Percentiles rank a stretch among this genome's conserved stretches.
Conservation (phyloP, 1,140 invertebrate species). For the Pentalonia nigronervosa region DNA sequence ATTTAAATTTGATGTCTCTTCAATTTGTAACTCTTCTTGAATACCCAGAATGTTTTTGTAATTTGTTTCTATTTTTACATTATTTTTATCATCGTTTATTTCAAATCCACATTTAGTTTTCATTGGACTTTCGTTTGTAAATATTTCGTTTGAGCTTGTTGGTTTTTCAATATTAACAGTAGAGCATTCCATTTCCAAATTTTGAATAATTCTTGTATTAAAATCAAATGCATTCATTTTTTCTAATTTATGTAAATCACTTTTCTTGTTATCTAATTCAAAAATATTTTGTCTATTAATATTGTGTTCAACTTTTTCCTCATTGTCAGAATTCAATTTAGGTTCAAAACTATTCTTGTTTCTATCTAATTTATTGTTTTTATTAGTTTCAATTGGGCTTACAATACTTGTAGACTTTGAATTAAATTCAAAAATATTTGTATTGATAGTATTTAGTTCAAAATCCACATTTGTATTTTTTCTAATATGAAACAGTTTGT, state of each 20-base stretch:
- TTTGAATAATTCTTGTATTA: neutral
- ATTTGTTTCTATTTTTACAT: neutral
- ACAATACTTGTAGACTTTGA: neutral
- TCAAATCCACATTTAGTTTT: too few relatives aligned
- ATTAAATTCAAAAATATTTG: constrained; percentile 17
- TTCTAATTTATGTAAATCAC: neutral
- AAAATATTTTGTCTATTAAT: constrained; percentile 11
- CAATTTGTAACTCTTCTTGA: neutral
- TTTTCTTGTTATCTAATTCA: neutral
- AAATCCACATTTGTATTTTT: neutral
- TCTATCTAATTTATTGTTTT: neutral
- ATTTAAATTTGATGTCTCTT: neutral
- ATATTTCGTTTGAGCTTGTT: neutral
- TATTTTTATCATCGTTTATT: neutral
- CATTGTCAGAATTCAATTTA: neutral
- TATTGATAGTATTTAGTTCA: neutral
- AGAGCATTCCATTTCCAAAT: constrained; percentile 16
- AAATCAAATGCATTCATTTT: constrained; percentile 32
- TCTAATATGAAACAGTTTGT: neutral
- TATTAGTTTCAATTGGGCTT: neutral
- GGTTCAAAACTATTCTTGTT: neutral
- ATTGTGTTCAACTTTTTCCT: neutral
- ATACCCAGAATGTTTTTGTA: neutral
- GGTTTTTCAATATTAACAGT: neutral
- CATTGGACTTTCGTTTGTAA: neutral